Base-by-base conservation (phyloP, 2,888 invertebrate species). In the Octodonta nipae region DNA sequence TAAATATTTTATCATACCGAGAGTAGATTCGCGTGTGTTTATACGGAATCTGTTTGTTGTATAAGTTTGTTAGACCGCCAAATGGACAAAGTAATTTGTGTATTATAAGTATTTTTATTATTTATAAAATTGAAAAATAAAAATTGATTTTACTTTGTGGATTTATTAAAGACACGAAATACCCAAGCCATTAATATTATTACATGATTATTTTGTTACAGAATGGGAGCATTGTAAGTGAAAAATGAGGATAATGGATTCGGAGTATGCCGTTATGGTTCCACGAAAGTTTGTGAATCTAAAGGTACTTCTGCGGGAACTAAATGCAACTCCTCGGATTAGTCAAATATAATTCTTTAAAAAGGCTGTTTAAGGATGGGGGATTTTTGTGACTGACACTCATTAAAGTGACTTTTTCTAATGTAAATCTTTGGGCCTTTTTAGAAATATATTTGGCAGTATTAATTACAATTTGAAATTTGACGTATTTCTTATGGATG, bases 161-260 rank as follows among this genome's bases (percentile, higher is more conserved):
- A 22, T 22, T 10, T 4, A 22, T 10, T 11, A 22, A 22, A 4
- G 10, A 22, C n/a, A 22, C 22, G 11, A 11, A 22, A 22, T 10
- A 22, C 22, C 22, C 10, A 22, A 10, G 22, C 11, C 10, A n/a
- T 22, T 22, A n/a, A 4, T 22, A 11, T 22, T 22, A 22, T 37
- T 30, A 38, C 29, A 32, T 40, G 37, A 31, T 40, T 42, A 37
- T 40, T 41, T 42, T 42, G 42, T 42, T 42, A 30, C 42, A 42
- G 42, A 42, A 31, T 28, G 34, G 27, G 4, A n/a, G n/a, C n/a
- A n/a, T n/a, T n/a, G 22, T 22, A n/a, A 22, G 11, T 10, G 22
- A 22, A 11, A 22, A 22, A 22, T 22, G 22, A 10, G 10, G 22
- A 22, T 11, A 22, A 22, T n/a, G n/a, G n/a, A n/a, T 22, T 22